These are phyloP conservation scores for Glyphotaelius pellucidus DNA, from an alignment of 2,888 invertebrate genomes.

Conservation along the genomic window DNA sequence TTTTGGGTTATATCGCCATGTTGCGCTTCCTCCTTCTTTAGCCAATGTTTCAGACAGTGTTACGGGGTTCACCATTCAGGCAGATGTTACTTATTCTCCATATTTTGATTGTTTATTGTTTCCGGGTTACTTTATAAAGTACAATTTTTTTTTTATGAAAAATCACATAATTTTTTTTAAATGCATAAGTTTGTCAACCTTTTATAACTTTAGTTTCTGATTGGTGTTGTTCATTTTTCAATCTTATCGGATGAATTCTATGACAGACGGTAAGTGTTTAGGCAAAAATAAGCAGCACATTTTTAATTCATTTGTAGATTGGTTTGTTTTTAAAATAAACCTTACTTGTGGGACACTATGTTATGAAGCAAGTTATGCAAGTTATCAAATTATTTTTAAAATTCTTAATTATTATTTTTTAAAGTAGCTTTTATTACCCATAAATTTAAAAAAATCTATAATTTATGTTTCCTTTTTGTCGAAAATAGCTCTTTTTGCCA, in stretches of 20 bases:
- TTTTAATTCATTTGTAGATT: neutral
- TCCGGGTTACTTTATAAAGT: no score
- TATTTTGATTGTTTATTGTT: no score
- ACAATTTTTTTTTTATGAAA: no score
- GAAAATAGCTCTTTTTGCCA: neutral
- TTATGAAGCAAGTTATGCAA: no score
- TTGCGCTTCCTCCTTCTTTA: no score
- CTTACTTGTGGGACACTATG: no score
- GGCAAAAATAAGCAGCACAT: neutral
- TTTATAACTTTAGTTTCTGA: neutral
- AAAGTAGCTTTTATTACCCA: neutral
- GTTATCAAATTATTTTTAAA: no score
- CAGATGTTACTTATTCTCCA: no score
- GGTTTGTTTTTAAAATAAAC: neutral
- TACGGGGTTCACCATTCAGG: no score
- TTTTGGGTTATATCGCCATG: no score
- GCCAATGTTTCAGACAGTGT: no score
- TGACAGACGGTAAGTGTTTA: constrained; percentile 6
- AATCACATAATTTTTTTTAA: no score
- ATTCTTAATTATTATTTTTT: neutral
- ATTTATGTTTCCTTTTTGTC: neutral
- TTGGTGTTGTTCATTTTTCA: constrained; percentile 35
- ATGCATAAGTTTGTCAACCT: neutral
- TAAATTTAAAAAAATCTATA: neutral
- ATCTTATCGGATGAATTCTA: constrained; percentile 22